Base-by-base conservation (phyloP, 2,797 vertebrate species). In the Antrozous pallidus region DNA sequence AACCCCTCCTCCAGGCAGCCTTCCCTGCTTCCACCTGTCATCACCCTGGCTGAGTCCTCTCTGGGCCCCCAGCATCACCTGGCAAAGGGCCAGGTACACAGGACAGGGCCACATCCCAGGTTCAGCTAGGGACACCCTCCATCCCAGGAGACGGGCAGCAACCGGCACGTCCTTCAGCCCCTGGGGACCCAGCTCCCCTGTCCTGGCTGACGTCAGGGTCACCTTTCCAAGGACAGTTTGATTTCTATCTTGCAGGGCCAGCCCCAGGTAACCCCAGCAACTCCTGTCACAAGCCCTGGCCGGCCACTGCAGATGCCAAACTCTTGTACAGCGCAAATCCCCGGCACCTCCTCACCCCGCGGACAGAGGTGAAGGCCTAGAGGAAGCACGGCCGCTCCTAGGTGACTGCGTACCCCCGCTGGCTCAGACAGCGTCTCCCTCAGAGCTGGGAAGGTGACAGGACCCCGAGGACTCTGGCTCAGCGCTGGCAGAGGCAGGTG, bases 181-280 rank as follows among this genome's bases (percentile, higher is more conserved):
- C 88, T 1, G 0, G 94, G 82, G 95, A 94, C 69, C 73, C 36
- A 17, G 93, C 87, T 97, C 94, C 94, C 95, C 96, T 96, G 95
- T 81, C 83, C 96, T 3, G n/a, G 73, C 93, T 97, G 94, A 96
- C 77, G 89, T 97, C 96, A 97, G 54, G 90, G 95, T 96, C 94
- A 97, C 96, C 94, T 97, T 94, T 42, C 71, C 94, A 94, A 97
- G 96, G 97, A 58, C 93, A 93, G 83, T 36, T 22, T 71, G 90
- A 73, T 63, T 80, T 36, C 22, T 75, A 45, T 93, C 90, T 63
- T 49, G 56, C 26, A 54, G 86, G 70, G 38, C 65, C 40, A 45
- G 63, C 18, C 69, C 88, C 56, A 8, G 61, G 77, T 65, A 54
- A 77, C 79, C 91, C 92, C 75, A n/a, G 89, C 79, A 63, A 81